A percentile compares a stretch with the other conserved stretches of the same genome.
phyloP scores from a whole-genome alignment of 2,888 invertebrate genomes.

The Lamellibrachia satsuma region DNA sequence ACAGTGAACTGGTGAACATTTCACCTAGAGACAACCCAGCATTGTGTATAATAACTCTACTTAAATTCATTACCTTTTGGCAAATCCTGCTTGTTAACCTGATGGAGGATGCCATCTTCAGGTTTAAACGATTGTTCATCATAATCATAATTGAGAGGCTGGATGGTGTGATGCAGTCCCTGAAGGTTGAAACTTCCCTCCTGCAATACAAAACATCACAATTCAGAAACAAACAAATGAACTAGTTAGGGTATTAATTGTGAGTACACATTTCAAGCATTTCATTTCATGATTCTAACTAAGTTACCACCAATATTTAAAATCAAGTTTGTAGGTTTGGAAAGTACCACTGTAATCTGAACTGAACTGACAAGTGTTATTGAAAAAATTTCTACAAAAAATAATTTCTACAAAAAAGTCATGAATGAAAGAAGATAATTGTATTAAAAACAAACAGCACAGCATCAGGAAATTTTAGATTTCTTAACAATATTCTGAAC shows the following conservation, averaged over 20 bases:
- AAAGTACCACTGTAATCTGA: not conserved
- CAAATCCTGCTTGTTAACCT: not conserved
- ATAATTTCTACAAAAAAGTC: too few relatives aligned
- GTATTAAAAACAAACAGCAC: too few relatives aligned
- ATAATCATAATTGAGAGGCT: not conserved
- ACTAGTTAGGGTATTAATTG: not conserved
- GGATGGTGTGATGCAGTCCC: not conserved
- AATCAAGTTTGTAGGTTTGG: not conserved
- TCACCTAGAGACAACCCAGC: not conserved
- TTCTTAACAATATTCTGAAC: too few relatives aligned
- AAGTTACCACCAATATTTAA: not conserved
- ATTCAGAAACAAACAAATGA: not conserved
- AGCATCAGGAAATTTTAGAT: too few relatives aligned
- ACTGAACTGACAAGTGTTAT: too few relatives aligned
- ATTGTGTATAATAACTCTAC: too few relatives aligned
- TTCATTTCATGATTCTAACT: too few relatives aligned
- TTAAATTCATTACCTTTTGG: not conserved
- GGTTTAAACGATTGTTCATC: not conserved
- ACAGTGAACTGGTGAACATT: not conserved
- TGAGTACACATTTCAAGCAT: too few relatives aligned
- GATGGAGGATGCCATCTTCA: not conserved
- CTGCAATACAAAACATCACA: not conserved
- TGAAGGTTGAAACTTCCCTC: slow-evolving; percentile 17
- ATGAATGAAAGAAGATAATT: too few relatives aligned
- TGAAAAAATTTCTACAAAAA: too few relatives aligned